A percentile compares a stretch with the other conserved stretches of the same genome.
Conservation (phyloP, 2,113 vertebrate genomes). For the Sinocyclocheilus anophthalmus region DNA sequence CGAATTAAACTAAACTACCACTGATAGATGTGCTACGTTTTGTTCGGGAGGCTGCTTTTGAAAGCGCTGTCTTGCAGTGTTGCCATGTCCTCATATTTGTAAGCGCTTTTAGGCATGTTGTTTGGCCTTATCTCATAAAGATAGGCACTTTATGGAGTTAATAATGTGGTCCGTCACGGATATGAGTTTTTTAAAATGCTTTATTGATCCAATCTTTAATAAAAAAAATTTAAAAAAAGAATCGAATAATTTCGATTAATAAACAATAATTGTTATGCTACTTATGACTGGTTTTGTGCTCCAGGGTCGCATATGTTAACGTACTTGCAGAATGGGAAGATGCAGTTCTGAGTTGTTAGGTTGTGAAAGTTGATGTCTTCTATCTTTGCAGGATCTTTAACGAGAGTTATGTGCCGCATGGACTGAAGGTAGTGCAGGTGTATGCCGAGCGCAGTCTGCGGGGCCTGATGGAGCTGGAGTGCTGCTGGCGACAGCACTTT, state of each 20-base stretch:
- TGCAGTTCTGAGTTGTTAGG: not conserved
- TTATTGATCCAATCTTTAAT: not conserved
- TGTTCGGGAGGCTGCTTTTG: no score
- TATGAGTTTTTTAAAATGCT: not conserved
- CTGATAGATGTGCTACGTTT: no score
- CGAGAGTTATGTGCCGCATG: slow-evolving; percentile 87
- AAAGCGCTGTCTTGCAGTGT: no score
- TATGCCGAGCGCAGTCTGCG: slow-evolving; percentile 80
- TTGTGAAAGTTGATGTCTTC: not conserved
- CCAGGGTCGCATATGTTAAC: not conserved
- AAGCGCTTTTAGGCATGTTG: no score
- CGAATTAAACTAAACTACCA: no score
- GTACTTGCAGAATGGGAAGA: not conserved
- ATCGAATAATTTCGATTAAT: not conserved
- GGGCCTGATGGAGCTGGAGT: slow-evolving; percentile 91
- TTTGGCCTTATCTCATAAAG: no score
- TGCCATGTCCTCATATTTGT: no score
- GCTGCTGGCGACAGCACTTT: slow-evolving; percentile 95
- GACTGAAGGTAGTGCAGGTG: slow-evolving; percentile 90
- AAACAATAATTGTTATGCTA: not conserved
- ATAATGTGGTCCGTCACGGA: no score
- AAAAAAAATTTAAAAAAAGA: not conserved
- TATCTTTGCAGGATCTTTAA: slow-evolving; percentile 84
- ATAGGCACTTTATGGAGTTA: no score
- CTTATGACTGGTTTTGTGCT: no score